Evolutionary conservation across 2,113 vertebrate genomes (phyloP).

Genomic region (Geococcyx californianus): DNA sequence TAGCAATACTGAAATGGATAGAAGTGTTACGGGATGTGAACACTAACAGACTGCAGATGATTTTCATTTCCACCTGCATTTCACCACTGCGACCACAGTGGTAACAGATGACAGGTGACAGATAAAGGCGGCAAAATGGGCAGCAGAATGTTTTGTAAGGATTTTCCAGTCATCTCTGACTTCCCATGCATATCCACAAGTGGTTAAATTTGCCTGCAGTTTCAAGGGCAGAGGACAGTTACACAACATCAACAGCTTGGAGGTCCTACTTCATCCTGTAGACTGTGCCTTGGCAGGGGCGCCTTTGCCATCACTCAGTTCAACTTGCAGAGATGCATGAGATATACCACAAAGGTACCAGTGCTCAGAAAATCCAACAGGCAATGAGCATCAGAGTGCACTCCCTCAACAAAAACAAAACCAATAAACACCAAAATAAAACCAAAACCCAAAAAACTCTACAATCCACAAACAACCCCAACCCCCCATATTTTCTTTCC

Average conservation of each 20-base stretch:
- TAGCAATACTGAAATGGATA: background rate
- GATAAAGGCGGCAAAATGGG: background rate
- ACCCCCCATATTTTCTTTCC: too few relatives aligned
- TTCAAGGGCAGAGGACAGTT: background rate
- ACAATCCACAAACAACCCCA: background rate
- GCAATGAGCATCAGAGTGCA: background rate
- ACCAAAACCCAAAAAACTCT: accelerated
- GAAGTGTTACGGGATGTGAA: background rate
- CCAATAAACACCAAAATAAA: background rate
- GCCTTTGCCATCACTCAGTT: background rate
- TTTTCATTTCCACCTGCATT: background rate
- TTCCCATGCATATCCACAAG: background rate
- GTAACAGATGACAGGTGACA: background rate
- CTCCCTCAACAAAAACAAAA: background rate
- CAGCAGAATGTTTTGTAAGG: background rate
- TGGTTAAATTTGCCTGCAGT: background rate
- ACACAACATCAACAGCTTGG: background rate
- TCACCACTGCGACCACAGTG: background rate
- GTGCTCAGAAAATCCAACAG: background rate
- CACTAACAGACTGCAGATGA: background rate
- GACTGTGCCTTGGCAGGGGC: background rate
- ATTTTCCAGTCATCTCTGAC: background rate
- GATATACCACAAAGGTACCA: background rate
- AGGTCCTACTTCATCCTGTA: background rate
- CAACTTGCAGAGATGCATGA: background rate